phyloP scores from a whole-genome alignment of 2,113 vertebrate genomes.

The Caretta caretta region DNA sequence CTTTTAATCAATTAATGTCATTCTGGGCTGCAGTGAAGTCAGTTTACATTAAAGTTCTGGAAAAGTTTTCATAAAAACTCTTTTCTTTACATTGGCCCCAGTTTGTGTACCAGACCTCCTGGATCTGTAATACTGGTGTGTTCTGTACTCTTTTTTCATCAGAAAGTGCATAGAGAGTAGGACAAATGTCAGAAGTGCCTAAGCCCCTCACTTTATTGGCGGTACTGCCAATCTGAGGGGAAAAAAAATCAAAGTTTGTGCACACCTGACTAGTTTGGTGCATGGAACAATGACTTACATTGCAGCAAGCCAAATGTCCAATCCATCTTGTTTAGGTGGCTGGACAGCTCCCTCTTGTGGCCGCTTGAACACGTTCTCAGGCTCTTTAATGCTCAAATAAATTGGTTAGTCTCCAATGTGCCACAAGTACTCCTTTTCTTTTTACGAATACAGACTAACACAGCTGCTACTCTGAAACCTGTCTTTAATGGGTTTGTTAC shows the following conservation, averaged over 20 bases:
- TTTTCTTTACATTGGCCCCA: neutral
- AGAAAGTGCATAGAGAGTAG: neutral
- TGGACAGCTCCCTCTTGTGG: slow-evolving; percentile 57
- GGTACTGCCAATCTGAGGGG: fast-evolving
- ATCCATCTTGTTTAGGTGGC: fast-evolving
- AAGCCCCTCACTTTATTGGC: neutral
- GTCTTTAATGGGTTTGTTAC: neutral
- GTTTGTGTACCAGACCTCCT: neutral
- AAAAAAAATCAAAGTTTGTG: neutral
- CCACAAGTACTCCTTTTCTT: too few relatives aligned
- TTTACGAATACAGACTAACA: too few relatives aligned
- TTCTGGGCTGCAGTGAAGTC: neutral
- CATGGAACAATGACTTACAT: neutral
- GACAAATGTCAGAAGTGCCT: neutral
- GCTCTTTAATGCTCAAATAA: neutral
- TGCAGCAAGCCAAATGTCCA: neutral
- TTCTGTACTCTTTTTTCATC: neutral
- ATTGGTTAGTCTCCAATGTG: too few relatives aligned
- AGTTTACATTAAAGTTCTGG: neutral
- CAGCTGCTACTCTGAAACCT: too few relatives aligned
- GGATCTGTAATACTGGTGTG: neutral
- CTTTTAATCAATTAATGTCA: neutral
- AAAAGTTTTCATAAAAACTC: neutral
- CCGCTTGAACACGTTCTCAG: neutral
- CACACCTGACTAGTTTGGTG: neutral